Percentiles rank a stretch among this genome's conserved stretches.
Evolutionary conservation across 1,140 invertebrate genomes (phyloP).

Genomic region (Pissodes strobi): DNA sequence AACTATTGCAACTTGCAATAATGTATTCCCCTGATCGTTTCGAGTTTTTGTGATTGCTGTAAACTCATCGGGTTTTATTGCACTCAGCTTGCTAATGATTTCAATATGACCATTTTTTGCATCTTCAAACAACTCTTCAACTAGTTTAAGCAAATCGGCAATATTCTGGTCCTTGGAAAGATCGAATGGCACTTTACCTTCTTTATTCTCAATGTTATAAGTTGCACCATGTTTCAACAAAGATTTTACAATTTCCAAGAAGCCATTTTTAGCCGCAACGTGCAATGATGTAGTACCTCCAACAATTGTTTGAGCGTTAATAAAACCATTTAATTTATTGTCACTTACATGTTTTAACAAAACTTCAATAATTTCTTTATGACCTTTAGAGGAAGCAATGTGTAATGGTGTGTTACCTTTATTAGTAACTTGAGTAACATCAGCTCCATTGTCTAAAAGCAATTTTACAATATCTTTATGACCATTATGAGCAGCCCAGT

Average conservation of each 20-base stretch:
- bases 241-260: background rate
- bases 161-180: background rate
- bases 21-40: conserved; percentile 5
- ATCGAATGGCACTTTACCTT: background rate
- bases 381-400: conserved; percentile 2
- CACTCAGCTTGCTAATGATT: background rate
- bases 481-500: conserved; percentile 74
- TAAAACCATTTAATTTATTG: background rate
- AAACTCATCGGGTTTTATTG: background rate
- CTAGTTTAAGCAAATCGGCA: background rate
- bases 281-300: background rate
- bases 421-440: conserved; percentile 1
- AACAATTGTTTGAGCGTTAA: conserved; percentile 1
- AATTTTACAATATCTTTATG: conserved; percentile 60
- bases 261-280: conserved; percentile 14
- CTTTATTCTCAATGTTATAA: conserved; percentile 11
- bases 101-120: background rate
- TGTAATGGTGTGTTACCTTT: conserved; percentile 6
- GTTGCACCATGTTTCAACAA: conserved; percentile 4
- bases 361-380: conserved; percentile 1
- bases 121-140: background rate
- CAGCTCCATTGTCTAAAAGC: too few relatives aligned
- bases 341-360: background rate
- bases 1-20: conserved; percentile 3
- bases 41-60: conserved; percentile 5